Percentiles rank a stretch among this genome's conserved stretches.
Evolutionary conservation across 2,888 invertebrate species (phyloP).

Genomic region (Drosophila quinaria): DNA sequence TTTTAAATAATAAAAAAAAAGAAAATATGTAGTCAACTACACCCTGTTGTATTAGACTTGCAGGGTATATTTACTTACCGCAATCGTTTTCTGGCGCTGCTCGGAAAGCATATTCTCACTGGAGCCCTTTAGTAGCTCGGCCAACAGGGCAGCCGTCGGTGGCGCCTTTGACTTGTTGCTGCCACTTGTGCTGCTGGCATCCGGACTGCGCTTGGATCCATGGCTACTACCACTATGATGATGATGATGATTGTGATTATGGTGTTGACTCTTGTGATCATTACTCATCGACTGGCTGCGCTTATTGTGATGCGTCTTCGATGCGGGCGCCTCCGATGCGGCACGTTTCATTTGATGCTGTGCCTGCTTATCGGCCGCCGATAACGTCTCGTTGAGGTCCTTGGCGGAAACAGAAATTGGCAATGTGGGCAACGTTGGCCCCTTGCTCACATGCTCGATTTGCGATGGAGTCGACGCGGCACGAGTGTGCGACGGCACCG

Average conservation of each 20-base stretch:
- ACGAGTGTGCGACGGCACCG: conserved; percentile 84
- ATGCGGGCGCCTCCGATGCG: conserved; percentile 80
- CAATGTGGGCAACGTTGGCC: conserved; percentile 34
- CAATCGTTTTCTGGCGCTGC: conserved; percentile 84
- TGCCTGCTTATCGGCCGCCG: conserved; percentile 43
- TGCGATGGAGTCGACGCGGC: conserved; percentile 86
- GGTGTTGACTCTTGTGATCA: conserved; percentile 51
- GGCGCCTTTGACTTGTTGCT: conserved; percentile 59
- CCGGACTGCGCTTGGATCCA: conserved; percentile 78
- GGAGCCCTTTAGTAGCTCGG: conserved; percentile 92
- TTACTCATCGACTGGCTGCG: conserved; percentile 84
- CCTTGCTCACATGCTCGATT: conserved; percentile 80
- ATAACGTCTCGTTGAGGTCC: conserved; percentile 57
- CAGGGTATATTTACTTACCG: conserved; percentile 76
- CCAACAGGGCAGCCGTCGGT: conserved; percentile 89
- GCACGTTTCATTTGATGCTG: conserved; percentile 81
- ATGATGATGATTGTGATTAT: conserved; percentile 52
- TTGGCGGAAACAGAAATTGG: conserved; percentile 57
- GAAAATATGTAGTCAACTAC: neutral
- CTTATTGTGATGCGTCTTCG: conserved; percentile 80
- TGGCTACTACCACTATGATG: conserved; percentile 48
- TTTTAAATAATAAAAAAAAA: neutral
- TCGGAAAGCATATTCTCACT: conserved; percentile 91
- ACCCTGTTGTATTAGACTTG: neutral
- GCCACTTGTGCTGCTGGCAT: conserved; percentile 53